Evolutionary conservation across 2,888 invertebrate species (phyloP), one percentile per base, ranked within the genome.

Genomic region (Agrotis exclamationis): DNA sequence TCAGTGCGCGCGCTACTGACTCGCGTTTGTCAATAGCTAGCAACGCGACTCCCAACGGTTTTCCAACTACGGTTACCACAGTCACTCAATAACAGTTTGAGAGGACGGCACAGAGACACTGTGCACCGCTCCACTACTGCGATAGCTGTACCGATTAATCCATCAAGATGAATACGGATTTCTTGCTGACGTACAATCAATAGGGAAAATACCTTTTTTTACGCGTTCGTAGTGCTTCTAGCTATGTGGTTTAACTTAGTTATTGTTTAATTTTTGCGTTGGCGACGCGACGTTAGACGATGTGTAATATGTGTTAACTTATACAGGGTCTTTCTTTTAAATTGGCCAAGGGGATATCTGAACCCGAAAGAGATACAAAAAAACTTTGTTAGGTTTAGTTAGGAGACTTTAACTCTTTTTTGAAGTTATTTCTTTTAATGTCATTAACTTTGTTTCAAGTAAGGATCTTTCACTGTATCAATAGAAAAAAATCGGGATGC

Each of bases 1-100:
- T 88, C 85, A 83, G 85, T 84, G 87, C 90, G 88, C 90, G 85
- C 86, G 88, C 83, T 76, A 91, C 93, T 91, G 87, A 84, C 74
- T 75, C 58, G 60, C 63, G 64, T 54, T 58, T 78, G 74, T 74
- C 79, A 76, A 79, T 65, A 64, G 65, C 39, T 50, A 67, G 58
- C 48, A 50, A 67, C 53, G 51, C 24, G 51, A 44, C 67, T 74
- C 48, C 39, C 56, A 73, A 51, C 70, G 60, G 74, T 76, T 80
- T 83, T 79, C 48, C 80, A 70, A 66, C 65, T 68, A 69, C 47
- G 20, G 57, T 66, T 59, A 69, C 58, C 16, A 22, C 48, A 11
- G 54, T 79, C 63, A 76, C 48, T 68, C 63, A 56, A 39, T 28
- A 82, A 59, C 44, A 56, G 33, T 63, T 64, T 45, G 51, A 60